Evolutionary conservation across 2,797 vertebrate species (phyloP).

Genomic region (Pseudochromis fuscus): DNA sequence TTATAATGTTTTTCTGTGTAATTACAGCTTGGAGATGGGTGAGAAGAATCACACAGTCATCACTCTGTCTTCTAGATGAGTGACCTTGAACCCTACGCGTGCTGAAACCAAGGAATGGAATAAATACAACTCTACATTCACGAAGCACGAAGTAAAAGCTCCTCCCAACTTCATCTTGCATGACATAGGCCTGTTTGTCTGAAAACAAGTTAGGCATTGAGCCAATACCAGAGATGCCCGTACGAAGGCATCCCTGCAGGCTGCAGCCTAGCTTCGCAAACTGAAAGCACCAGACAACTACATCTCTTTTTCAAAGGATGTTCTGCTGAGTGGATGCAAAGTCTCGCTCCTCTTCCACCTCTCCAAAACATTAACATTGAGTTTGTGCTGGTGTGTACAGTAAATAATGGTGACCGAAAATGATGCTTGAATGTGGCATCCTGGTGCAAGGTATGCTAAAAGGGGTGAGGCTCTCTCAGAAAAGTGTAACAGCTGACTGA

Average conservation of each 20-base stretch:
- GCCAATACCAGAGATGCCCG: conserved; percentile 69
- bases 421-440: conserved; percentile 73
- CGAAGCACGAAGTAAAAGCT: conserved; percentile 43
- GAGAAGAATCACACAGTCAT: conserved; percentile 41
- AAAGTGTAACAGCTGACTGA: conserved; percentile 74
- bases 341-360: conserved; percentile 46
- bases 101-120: conserved; percentile 39
- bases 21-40: conserved; percentile 68
- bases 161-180: conserved; percentile 39
- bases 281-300: conserved; percentile 53
- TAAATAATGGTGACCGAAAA: conserved; percentile 71
- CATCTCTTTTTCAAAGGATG: conserved; percentile 62
- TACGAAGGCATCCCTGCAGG: conserved; percentile 56
- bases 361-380: conserved; percentile 57
- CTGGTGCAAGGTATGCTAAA: conserved; percentile 69
- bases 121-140: conserved; percentile 26
- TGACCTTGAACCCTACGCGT: conserved; percentile 70
- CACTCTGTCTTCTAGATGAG: conserved; percentile 41
- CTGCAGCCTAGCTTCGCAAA: conserved; percentile 66
- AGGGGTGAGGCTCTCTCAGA: conserved; percentile 70
- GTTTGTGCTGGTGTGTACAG: conserved; percentile 51
- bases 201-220: conserved; percentile 65
- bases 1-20: conserved; percentile 55
- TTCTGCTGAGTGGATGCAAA: conserved; percentile 68
- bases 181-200: conserved; percentile 52